Evolutionary conservation across 2,113 vertebrate genomes (phyloP).

Genomic region (Myiozetetes cayanensis): DNA sequence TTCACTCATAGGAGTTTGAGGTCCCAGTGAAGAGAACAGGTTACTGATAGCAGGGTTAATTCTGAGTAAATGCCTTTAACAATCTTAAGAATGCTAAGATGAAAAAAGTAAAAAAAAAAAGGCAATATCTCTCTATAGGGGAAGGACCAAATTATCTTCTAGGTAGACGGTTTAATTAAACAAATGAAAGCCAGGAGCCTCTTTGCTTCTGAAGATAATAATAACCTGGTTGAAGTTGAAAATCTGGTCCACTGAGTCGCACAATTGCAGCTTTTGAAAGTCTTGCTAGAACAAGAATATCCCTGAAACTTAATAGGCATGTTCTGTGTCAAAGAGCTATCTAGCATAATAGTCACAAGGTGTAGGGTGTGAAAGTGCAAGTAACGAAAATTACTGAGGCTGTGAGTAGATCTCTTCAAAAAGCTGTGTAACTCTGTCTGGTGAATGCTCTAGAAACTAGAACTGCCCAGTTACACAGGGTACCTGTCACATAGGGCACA

Average conservation of each 20-base stretch:
- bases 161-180: background rate
- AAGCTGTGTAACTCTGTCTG: background rate
- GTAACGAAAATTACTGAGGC: background rate
- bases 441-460: background rate
- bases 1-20: background rate
- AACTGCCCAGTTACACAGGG: background rate
- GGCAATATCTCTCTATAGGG: accelerated
- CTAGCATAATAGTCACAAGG: background rate
- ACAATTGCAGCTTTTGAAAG: background rate
- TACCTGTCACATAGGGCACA: background rate
- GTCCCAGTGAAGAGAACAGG: background rate
- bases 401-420: background rate
- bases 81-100: background rate
- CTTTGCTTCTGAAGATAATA: background rate
- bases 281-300: background rate
- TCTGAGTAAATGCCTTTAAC: background rate
- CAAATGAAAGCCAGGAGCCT: background rate
- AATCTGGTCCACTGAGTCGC: background rate
- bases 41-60: background rate
- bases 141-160: background rate
- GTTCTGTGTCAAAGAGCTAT: background rate
- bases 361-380: background rate
- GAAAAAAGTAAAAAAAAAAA: background rate
- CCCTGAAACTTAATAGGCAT: background rate
- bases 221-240: background rate